These are phyloP conservation scores for Aphelinus atriplicis DNA, from an alignment of 1,140 invertebrate species.

Conservation along the genomic window DNA sequence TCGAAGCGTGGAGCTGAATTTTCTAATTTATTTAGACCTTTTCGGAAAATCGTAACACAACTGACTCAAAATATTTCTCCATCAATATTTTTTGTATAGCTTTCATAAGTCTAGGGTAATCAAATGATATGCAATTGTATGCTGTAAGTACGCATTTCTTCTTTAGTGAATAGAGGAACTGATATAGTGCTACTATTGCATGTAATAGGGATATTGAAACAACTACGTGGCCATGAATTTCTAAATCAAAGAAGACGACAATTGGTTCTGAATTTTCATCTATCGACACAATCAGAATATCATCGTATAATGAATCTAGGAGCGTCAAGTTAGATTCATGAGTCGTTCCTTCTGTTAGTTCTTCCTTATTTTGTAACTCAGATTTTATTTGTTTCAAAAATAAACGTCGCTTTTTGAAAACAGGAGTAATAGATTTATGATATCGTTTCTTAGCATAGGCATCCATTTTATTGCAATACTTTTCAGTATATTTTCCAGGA, in stretches of 20 bases:
- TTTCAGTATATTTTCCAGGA: neutral
- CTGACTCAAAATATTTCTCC: constrained; percentile 22
- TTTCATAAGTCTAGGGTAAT: constrained; percentile 31
- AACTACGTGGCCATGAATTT: constrained; percentile 29
- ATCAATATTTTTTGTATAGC: constrained; percentile 34
- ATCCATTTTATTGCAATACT: neutral
- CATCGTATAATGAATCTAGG: neutral
- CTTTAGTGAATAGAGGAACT: constrained; percentile 32
- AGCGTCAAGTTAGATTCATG: constrained; percentile 37
- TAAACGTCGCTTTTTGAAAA: neutral
- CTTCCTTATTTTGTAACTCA: constrained; percentile 34
- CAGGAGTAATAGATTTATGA: neutral
- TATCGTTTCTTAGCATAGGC: neutral
- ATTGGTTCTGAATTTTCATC: neutral
- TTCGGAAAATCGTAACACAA: constrained; percentile 4
- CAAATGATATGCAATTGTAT: constrained; percentile 36
- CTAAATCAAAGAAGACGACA: constrained; percentile 36
- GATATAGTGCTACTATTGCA: constrained; percentile 30
- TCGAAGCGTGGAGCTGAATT: constrained; percentile 4
- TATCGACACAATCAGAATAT: constrained; percentile 8
- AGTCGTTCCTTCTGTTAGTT: constrained; percentile 30
- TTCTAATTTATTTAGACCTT: constrained; percentile 23
- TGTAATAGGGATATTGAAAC: constrained; percentile 13
- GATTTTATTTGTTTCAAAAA: neutral
- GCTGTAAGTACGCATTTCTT: constrained; percentile 37